Evolutionary conservation across 2,113 vertebrate genomes (phyloP).

Genomic region (Eolophus roseicapilla): DNA sequence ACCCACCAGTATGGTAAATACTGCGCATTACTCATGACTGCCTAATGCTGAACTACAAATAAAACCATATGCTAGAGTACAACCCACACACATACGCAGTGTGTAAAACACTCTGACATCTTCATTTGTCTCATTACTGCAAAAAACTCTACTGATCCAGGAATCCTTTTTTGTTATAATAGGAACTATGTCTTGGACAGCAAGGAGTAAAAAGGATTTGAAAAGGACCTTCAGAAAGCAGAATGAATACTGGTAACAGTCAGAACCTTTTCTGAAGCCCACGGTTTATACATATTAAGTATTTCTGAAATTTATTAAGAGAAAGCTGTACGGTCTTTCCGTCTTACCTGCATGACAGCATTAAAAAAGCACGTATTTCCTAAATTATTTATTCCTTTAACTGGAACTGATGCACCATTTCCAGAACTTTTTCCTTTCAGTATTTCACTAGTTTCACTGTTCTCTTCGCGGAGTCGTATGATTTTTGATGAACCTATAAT

Average conservation of each 20-base stretch:
- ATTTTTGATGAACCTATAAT: constrained; percentile 84
- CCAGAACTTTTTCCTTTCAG: constrained; percentile 77
- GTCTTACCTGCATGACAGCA: constrained; percentile 93
- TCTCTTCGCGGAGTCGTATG: constrained; percentile 85
- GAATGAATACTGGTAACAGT: not conserved
- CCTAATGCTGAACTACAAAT: constrained; percentile 13
- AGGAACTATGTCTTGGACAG: not conserved
- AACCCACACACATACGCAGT: not conserved
- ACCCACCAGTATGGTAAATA: not conserved
- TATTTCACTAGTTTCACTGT: constrained; percentile 77
- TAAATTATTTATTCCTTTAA: constrained; percentile 96
- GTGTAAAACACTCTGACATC: not conserved
- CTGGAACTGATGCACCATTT: constrained; percentile 79
- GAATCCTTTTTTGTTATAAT: not conserved
- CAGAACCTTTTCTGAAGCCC: not conserved
- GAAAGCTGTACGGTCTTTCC: not conserved
- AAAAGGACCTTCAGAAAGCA: not conserved
- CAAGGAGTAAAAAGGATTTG: not conserved
- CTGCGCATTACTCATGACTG: constrained; percentile 7
- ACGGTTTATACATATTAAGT: not conserved
- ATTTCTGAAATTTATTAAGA: not conserved
- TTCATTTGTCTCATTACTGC: not conserved
- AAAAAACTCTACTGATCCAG: not conserved
- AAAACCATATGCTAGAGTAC: constrained; percentile 29
- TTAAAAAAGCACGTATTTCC: constrained; percentile 99